Percentiles rank a stretch among this genome's conserved stretches.
These are phyloP conservation scores for Leucozona laternaria DNA, from an alignment of 2,888 invertebrate genomes.

Conservation along the genomic window DNA sequence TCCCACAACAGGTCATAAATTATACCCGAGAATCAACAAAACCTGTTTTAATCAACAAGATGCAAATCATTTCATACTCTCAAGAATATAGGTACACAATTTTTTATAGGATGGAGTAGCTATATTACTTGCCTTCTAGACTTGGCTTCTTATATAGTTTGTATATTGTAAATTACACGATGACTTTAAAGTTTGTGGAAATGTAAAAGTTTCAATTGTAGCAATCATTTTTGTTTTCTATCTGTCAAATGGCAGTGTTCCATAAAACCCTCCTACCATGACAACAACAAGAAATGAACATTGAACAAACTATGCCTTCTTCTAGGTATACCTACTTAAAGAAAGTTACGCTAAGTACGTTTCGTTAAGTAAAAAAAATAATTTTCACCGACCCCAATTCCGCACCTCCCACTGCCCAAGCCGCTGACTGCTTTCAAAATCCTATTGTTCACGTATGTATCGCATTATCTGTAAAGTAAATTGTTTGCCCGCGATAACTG, in stretches of 20 bases:
- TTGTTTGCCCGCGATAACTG: conserved; percentile 39
- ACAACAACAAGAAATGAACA: conserved; percentile 49
- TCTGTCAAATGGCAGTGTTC: conserved; percentile 44
- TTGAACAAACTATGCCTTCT: conserved; percentile 18
- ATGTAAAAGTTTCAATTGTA: not conserved
- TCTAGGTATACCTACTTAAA: conserved; percentile 34
- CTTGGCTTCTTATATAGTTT: not conserved
- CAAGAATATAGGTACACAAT: not conserved
- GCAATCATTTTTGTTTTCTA: conserved; percentile 18
- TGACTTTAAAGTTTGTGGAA: not conserved
- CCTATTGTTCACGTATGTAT: conserved; percentile 53
- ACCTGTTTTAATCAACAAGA: conserved; percentile 4
- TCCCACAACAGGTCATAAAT: not conserved
- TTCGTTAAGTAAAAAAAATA: conserved; percentile 30
- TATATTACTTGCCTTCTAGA: too few species aligned
- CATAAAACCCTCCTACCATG: conserved; percentile 69
- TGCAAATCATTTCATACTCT: not conserved
- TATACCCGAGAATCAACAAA: not conserved
- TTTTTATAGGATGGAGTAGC: not conserved
- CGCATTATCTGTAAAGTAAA: conserved; percentile 25
- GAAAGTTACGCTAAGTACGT: conserved; percentile 71
- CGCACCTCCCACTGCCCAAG: conserved; percentile 28
- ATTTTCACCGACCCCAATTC: conserved; percentile 75
- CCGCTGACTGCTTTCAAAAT: conserved; percentile 30
- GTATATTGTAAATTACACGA: not conserved